These are phyloP conservation scores for Isaurus tuberculatus DNA, from an alignment of 92 coral and sea anemone species.

Conservation along the genomic window DNA sequence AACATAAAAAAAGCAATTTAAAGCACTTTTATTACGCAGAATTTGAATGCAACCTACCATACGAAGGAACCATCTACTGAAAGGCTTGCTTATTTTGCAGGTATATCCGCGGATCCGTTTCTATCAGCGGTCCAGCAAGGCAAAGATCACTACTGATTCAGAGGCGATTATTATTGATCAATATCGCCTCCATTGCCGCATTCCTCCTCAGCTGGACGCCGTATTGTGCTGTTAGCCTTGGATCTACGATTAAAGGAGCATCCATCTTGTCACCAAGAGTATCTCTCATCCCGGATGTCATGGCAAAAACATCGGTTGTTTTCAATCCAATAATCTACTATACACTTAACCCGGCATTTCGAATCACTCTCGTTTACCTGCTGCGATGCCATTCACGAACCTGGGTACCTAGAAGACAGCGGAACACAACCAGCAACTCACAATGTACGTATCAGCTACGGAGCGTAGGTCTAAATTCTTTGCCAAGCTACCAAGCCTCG, in stretches of 20 bases:
- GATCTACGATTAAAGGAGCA: constrained; percentile 41
- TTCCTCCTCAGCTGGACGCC: constrained; percentile 78
- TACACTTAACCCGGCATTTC: constrained; percentile 51
- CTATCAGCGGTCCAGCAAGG: constrained; percentile 42
- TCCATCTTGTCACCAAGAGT: constrained; percentile 56
- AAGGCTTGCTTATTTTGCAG: background rate
- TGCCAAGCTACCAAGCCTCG: background rate
- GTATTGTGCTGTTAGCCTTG: constrained; percentile 67
- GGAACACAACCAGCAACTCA: background rate
- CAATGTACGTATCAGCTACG: background rate
- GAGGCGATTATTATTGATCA: constrained; percentile 49
- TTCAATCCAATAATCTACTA: constrained; percentile 73
- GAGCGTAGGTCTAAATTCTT: background rate
- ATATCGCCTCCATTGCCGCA: constrained; percentile 52
- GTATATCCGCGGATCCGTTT: constrained; percentile 28
- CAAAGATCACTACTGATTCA: constrained; percentile 39
- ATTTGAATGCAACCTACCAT: no score
- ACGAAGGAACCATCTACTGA: no score
- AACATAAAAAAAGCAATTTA: no score
- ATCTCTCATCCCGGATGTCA: constrained; percentile 66
- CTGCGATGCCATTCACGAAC: background rate
- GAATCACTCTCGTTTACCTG: constrained; percentile 43
- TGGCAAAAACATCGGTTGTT: constrained; percentile 76
- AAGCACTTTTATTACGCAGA: no score
- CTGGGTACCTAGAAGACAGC: background rate